These are phyloP conservation scores for Tragopan temminckii DNA, from an alignment of 2,797 vertebrate genomes.

Conservation along the genomic window DNA sequence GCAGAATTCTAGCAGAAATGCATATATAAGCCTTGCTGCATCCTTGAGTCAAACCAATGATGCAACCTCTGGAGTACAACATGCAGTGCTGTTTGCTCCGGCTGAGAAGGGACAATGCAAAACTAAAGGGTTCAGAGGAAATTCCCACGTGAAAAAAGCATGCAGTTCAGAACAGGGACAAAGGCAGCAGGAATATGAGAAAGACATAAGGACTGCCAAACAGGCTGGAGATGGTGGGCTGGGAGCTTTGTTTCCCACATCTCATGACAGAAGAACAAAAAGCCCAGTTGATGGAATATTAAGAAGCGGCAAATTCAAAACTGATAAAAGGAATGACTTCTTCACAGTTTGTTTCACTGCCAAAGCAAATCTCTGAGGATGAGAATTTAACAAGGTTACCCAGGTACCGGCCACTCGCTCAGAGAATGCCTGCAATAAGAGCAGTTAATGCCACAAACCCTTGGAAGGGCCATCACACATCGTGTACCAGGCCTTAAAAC, in stretches of 20 bases:
- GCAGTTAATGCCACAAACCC: not conserved
- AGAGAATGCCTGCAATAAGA: not conserved
- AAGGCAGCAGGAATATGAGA: not conserved
- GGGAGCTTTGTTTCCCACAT: not conserved
- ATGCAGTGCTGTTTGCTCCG: not conserved
- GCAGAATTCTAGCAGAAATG: not conserved
- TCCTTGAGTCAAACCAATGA: not conserved
- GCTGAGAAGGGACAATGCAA: not conserved
- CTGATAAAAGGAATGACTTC: not conserved
- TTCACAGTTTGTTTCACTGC: not conserved
- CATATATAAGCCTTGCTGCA: not conserved
- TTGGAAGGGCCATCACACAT: not conserved
- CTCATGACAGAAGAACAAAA: not conserved
- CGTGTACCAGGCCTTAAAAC: not conserved
- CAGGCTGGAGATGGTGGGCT: not conserved
- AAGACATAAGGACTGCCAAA: not conserved
- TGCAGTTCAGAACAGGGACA: not conserved
- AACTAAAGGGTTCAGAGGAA: not conserved
- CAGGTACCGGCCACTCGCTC: not conserved
- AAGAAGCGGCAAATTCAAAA: constrained; percentile 20
- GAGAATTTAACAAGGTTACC: not conserved
- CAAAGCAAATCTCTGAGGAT: not conserved
- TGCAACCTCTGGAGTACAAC: not conserved
- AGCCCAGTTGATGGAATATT: not conserved
- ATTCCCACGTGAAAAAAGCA: not conserved